Base-by-base conservation (phyloP, 2,888 invertebrate species). In the Xestia xanthographa region DNA sequence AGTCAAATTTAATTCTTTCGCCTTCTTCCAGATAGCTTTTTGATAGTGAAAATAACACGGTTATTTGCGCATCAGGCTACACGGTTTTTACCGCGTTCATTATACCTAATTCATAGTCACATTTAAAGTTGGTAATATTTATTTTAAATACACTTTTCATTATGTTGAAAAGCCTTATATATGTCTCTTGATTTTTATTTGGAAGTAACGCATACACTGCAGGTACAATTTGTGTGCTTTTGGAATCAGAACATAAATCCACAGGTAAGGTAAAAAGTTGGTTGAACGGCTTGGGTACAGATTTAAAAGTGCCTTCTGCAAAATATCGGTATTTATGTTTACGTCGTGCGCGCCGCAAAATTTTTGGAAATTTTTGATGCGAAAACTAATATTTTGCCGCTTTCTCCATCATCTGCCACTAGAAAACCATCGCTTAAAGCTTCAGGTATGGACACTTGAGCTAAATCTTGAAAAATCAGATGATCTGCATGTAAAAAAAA, bases 31-130 rank as follows among this genome's bases (percentile, higher is more conserved):
- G 17, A 45, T 45, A 17, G 45, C 17, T 45, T 17, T 45, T 45
- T 45, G 45, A 45, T 45, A 45, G 45, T 45, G 45, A 45, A 17
- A 45, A 17, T 17, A 45, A 45, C 45, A 45, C 45, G 45, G 45
- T 45, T 45, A 45, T 45, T 45, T 45, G 17, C 45, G 65, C 65
- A 63, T 56, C 56, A 56, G 66, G 26, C 45, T 53, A 76, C 48
- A 67, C 62, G 71, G 67, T 62, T 62, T 45, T 66, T 72, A 76
- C 71, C 60, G 72, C 76, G 72, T 76, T 76, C 66, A 76, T 66
- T 62, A 71, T 66, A 53, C 65, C 71, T 75, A 71, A 66, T 75
- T 75, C 75, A 71, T 75, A 69, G 69, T 75, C 75, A 75, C 75
- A 56, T 45, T 45, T 45, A 45, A 45, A 45, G 45, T 45, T 45